Evolutionary conservation across 2,113 vertebrate genomes (phyloP), one percentile per base, ranked within the genome.

Genomic region (Mesocricetus auratus): DNA sequence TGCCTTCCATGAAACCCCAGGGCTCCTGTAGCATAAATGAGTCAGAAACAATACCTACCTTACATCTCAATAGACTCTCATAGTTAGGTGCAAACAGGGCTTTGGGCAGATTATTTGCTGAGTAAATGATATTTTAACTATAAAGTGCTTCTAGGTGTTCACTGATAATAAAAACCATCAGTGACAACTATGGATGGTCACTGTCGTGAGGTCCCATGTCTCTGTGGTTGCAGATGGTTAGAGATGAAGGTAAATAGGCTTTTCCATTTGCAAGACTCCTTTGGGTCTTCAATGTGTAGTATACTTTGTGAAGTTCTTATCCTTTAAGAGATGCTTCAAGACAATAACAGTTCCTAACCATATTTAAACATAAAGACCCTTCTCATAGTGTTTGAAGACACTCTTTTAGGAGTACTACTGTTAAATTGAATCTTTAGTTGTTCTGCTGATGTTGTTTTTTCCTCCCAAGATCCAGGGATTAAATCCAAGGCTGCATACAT

Each of bases 251-350:
- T 83, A 89, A 89, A n/a, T 47, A 85, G 66, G 39, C 0, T 56
- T 90, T 64, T 71, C 83, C 42, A 26, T 75, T 62, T 68, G 36
- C 17, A 95, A 64, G 56, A 69, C 68, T 94, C 89, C 92, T 94
- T 31, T 26, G 75, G 83, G 42, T 36, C 24, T 22, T 68, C 75
- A 50, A 73, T 83, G 10, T 77, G 56, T 78, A 68, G 39, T 9
- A 11, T 21, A 56, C 62, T 75, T 45, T 50, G 24, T 60, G 45
- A 93, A 26, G 21, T 50, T 68, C 33, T 66, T 71, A 90, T 86
- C 2, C n/a, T n/a, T 45, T 21, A 58, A 78, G 82, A 82, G 78
- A 75, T 79, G 12, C 11, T 79, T 93, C n/a, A 94, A 50, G 31
- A 50, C 22, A 19, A 2, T 29, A 39, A 56, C 71, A 50, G 93